Evolutionary conservation across 1,140 invertebrate genomes (phyloP).

Genomic region (Drosophila ercepeae): DNA sequence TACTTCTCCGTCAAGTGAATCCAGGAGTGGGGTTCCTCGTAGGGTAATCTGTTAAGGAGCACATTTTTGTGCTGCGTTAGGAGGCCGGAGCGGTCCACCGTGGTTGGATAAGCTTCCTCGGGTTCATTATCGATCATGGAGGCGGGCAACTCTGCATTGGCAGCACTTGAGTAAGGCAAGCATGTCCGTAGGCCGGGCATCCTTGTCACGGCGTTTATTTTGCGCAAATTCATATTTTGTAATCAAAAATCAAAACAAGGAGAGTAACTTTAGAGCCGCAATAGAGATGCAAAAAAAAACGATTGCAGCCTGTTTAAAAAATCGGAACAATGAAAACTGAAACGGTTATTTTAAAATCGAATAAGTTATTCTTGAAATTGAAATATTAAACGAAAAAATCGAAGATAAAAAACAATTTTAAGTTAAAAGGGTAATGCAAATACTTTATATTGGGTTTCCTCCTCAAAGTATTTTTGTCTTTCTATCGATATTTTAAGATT

Average conservation of each 20-base stretch:
- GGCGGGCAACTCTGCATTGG: conserved; percentile 37
- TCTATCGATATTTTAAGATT: not conserved
- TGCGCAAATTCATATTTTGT: conserved; percentile 34
- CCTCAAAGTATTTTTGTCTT: too few species aligned
- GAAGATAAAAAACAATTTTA: too few species aligned
- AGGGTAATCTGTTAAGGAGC: conserved; percentile 85
- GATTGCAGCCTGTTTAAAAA: too few species aligned
- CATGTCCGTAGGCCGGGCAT: conserved; percentile 11
- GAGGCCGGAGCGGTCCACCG: conserved; percentile 87
- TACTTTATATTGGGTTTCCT: too few species aligned
- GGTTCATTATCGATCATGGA: conserved; percentile 24
- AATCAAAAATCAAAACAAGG: not conserved
- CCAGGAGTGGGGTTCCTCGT: conserved; percentile 83
- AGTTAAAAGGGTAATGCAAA: too few species aligned
- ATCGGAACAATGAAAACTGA: not conserved
- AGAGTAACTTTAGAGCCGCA: not conserved
- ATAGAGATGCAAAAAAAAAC: conserved; percentile 2
- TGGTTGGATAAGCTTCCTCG: conserved; percentile 63
- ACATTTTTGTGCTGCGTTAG: conserved; percentile 85
- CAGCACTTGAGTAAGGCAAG: conserved; percentile 19
- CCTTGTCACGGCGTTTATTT: conserved; percentile 1
- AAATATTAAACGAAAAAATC: too few species aligned
- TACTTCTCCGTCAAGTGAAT: conserved; percentile 86
- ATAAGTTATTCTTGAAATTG: too few species aligned
- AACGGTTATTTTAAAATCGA: too few species aligned